phyloP scores from a whole-genome alignment of 2,888 invertebrate species.

The Pterostichus madidus region DNA sequence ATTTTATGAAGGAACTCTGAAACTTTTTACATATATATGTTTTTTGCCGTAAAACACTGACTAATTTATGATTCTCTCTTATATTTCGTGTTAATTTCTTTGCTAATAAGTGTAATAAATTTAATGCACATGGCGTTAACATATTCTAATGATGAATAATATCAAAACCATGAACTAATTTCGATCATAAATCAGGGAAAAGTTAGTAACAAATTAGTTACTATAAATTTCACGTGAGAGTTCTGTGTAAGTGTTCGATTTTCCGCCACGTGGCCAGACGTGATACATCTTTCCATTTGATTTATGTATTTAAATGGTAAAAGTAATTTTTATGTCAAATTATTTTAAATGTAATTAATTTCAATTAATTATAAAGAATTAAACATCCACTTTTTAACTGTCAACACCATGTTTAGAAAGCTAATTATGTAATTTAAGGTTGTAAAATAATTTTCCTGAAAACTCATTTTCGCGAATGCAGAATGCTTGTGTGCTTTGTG shows the following conservation, averaged over 20 bases:
- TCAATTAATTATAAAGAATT: no score
- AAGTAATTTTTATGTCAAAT: no score
- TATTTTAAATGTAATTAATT: no score
- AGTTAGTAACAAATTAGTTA: conserved; percentile 50
- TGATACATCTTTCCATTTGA: conserved; percentile 14
- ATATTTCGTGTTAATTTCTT: conserved; percentile 9
- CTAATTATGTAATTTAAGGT: no score
- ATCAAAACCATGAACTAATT: conserved; percentile 53
- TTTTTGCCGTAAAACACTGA: no score
- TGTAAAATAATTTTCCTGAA: no score
- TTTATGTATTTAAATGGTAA: conserved; percentile 22
- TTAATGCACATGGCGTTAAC: conserved; percentile 52
- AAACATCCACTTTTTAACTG: no score
- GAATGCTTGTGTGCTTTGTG: neutral
- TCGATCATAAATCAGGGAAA: conserved; percentile 49
- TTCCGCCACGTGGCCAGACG: conserved; percentile 18
- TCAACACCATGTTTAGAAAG: no score
- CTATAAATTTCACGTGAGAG: conserved; percentile 42
- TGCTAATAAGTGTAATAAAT: conserved; percentile 40
- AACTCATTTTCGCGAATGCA: no score
- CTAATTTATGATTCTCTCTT: neutral
- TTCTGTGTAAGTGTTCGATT: conserved; percentile 32
- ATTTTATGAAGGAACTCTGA: no score
- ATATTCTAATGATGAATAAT: conserved; percentile 54
- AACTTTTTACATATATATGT: no score